A percentile compares a stretch with the other conserved stretches of the same genome.
phyloP scores from a whole-genome alignment of 2,888 invertebrate genomes.

The Abrostola tripartita region DNA sequence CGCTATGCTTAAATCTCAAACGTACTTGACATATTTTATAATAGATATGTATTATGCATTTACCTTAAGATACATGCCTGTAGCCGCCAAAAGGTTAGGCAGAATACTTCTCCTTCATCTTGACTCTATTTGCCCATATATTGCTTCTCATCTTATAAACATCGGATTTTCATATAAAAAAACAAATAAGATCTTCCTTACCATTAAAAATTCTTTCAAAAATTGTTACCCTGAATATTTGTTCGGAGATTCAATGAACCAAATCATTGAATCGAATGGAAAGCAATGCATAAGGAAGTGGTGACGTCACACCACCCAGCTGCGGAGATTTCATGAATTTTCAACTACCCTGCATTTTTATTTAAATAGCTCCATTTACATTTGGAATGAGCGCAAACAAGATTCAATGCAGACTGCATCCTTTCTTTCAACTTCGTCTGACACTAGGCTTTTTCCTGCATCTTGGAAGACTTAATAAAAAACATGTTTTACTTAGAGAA shows the following conservation, averaged over 20 bases:
- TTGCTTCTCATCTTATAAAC: too few relatives aligned
- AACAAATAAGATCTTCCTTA: conserved; percentile 13
- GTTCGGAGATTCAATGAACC: conserved; percentile 45
- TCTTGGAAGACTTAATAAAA: not conserved
- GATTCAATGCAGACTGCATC: conserved; percentile 24
- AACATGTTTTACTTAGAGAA: too few relatives aligned
- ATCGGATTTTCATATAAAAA: not conserved
- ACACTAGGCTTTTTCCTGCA: not conserved
- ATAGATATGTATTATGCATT: too few relatives aligned
- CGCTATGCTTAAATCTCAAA: too few relatives aligned
- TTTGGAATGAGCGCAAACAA: conserved; percentile 25
- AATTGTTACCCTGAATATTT: conserved; percentile 22
- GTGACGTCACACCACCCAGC: conserved; percentile 36
- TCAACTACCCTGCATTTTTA: conserved; percentile 61
- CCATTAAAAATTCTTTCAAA: conserved; percentile 12
- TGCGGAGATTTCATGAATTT: conserved; percentile 63
- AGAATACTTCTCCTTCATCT: too few relatives aligned
- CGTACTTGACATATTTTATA: too few relatives aligned
- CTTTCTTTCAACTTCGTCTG: not conserved
- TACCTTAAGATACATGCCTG: too few relatives aligned
- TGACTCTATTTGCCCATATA: too few relatives aligned
- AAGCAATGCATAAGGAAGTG: conserved; percentile 67
- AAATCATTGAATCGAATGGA: conserved; percentile 56
- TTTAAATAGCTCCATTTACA: conserved; percentile 62
- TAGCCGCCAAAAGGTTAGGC: too few relatives aligned